phyloP scores from a whole-genome alignment of 2,888 invertebrate species.

The Dicroscelio sp. region DNA sequence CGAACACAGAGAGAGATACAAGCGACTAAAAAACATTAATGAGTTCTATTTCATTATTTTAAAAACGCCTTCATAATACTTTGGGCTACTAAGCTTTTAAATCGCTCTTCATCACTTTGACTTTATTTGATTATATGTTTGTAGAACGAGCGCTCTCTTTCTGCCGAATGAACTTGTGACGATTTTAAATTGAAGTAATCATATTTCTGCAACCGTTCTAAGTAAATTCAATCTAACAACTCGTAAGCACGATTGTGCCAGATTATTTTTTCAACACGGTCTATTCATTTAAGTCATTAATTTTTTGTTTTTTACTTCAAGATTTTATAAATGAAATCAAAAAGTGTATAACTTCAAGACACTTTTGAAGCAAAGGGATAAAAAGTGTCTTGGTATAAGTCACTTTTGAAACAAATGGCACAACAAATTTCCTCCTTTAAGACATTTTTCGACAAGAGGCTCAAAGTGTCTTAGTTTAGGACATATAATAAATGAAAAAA shows the following conservation, averaged over 20 bases:
- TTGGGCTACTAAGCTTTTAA: constrained; percentile 14
- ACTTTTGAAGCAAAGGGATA: too few relatives aligned
- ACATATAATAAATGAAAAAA: too few relatives aligned
- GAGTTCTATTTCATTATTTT: not conserved
- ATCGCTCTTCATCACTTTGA: constrained; percentile 25
- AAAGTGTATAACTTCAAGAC: too few relatives aligned
- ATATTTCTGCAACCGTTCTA: not conserved
- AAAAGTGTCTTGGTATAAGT: too few relatives aligned
- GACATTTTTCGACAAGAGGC: too few relatives aligned
- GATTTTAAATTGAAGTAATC: constrained; percentile 32
- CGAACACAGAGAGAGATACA: not conserved
- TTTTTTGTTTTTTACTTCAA: too few relatives aligned
- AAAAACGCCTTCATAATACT: constrained; percentile 16
- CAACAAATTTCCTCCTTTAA: too few relatives aligned
- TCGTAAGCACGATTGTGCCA: not conserved
- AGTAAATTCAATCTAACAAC: not conserved
- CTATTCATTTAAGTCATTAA: too few relatives aligned
- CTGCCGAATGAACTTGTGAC: constrained; percentile 4
- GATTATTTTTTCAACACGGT: too few relatives aligned
- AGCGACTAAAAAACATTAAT: not conserved
- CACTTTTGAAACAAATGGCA: too few relatives aligned
- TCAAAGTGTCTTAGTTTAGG: too few relatives aligned
- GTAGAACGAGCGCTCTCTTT: not conserved
- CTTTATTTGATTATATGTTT: constrained; percentile 25
- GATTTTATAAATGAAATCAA: too few relatives aligned